Conservation (phyloP, 2,113 vertebrate genomes). For the Leuciscus idus region DNA sequence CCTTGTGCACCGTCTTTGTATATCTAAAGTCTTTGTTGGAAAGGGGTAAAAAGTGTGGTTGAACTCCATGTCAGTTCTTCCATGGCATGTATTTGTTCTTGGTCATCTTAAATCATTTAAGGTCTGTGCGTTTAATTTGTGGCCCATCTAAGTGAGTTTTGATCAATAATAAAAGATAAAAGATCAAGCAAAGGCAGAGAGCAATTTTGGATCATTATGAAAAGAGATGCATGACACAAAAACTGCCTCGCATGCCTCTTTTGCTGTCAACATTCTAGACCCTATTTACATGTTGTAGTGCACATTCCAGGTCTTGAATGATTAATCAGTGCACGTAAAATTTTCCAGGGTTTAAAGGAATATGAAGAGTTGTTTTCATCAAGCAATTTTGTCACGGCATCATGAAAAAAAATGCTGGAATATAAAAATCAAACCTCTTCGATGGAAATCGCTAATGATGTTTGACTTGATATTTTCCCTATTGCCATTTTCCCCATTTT, state of each 20-base stretch:
- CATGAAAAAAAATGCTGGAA: neutral
- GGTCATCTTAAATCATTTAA: slow-evolving; percentile 20
- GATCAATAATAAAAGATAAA: slow-evolving; percentile 22
- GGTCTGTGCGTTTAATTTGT: neutral
- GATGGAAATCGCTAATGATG: neutral
- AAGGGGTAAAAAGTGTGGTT: neutral
- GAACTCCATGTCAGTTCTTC: neutral
- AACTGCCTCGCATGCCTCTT: neutral
- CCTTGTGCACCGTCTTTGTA: too few relatives aligned
- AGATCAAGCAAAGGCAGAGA: neutral
- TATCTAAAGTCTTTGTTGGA: too few relatives aligned
- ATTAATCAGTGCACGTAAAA: neutral
- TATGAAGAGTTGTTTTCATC: neutral
- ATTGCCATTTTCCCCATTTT: neutral
- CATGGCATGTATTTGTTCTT: neutral
- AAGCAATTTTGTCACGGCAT: neutral
- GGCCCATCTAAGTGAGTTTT: slow-evolving; percentile 5
- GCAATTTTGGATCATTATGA: neutral
- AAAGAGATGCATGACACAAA: neutral
- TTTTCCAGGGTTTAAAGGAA: neutral
- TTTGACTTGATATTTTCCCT: neutral
- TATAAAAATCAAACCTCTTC: neutral
- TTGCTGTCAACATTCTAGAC: neutral
- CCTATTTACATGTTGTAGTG: neutral
- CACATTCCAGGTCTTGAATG: neutral